Conservation (phyloP, 2,797 vertebrate genomes). For the Syndactyla subalaris region DNA sequence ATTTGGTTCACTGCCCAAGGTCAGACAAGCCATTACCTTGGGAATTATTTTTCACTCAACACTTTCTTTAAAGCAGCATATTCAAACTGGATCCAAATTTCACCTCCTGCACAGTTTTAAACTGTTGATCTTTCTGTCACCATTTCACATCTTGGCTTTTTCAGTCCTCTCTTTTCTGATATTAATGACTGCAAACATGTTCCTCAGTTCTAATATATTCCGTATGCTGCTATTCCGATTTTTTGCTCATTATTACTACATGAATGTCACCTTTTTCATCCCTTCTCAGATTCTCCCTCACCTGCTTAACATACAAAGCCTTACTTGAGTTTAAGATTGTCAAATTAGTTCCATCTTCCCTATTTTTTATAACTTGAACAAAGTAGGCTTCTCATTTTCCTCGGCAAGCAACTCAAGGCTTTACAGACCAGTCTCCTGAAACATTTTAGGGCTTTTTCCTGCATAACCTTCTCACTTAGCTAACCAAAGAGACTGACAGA, state of each 20-base stretch:
- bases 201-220: constrained; percentile 28
- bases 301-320: constrained; percentile 25
- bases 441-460: background rate
- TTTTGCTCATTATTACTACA: constrained; percentile 28
- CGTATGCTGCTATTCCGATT: constrained; percentile 1
- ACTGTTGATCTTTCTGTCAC: constrained; percentile 42
- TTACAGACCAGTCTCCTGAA: background rate
- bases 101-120: background rate
- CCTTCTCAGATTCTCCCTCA: constrained; percentile 34
- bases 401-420: background rate
- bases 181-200: constrained; percentile 37
- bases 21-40: background rate
- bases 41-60: constrained; percentile 22
- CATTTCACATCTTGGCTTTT: constrained; percentile 37
- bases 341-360: constrained; percentile 7
- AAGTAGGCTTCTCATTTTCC: background rate
- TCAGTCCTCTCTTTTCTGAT: constrained; percentile 21
- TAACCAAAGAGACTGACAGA: background rate
- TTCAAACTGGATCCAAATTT: constrained; percentile 21
- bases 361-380: constrained; percentile 1
- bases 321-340: constrained; percentile 15
- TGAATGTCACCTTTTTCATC: constrained; percentile 40
- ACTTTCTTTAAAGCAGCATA: background rate
- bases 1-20: background rate
- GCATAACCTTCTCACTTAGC: background rate